Conservation (phyloP, 2,113 vertebrate genomes). For the Camelus dromedarius region DNA sequence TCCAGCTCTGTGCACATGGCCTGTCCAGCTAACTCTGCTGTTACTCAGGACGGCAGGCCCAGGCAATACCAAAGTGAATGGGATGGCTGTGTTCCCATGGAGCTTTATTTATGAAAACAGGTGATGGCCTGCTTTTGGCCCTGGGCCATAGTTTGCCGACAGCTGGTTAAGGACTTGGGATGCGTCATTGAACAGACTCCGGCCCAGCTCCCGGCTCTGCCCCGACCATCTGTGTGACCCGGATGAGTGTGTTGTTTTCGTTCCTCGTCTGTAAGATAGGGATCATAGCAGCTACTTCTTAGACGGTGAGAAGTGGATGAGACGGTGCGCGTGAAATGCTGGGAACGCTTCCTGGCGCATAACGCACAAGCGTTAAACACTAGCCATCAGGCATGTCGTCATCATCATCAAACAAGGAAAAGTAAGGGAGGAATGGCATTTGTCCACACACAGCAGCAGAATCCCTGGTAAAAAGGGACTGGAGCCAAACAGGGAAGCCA, state of each 20-base stretch:
- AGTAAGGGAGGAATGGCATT: not conserved
- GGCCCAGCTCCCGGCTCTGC: not conserved
- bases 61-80: accelerated
- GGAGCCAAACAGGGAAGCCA: not conserved
- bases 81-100: not conserved
- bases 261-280: not conserved
- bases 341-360: not conserved
- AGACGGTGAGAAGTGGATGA: not conserved
- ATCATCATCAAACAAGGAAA: not conserved
- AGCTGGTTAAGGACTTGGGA: not conserved
- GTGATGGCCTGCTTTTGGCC: not conserved
- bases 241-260: not conserved
- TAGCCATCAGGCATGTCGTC: not conserved
- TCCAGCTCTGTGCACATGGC: not conserved
- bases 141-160: not conserved
- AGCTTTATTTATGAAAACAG: not conserved
- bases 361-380: not conserved
- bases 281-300: not conserved
- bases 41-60: not conserved
- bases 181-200: not conserved
- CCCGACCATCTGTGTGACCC: not conserved
- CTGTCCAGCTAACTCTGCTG: not conserved
- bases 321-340: not conserved
- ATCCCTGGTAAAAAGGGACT: not conserved
- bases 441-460: not conserved